A percentile compares a stretch with the other conserved stretches of the same genome.
phyloP scores from a whole-genome alignment of 2,888 invertebrate genomes.

The Melinopterus prodromus region DNA sequence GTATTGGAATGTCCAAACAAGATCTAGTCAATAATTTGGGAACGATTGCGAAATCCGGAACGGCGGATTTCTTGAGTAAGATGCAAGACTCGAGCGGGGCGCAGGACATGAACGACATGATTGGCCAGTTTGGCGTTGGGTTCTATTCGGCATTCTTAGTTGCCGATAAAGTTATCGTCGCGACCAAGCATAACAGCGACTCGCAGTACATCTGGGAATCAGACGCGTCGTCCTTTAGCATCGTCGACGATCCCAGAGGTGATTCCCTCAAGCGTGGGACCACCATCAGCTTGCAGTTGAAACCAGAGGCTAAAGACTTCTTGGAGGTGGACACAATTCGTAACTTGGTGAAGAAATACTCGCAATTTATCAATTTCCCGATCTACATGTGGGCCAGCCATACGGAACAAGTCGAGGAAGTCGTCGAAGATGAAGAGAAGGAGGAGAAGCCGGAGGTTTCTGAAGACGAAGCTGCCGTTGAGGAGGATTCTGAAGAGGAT shows the following conservation, averaged over 20 bases:
- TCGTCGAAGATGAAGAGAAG: constrained; percentile 66
- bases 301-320: constrained; percentile 97
- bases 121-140: constrained; percentile 99
- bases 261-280: constrained; percentile 83
- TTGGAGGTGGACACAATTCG: constrained; percentile 91
- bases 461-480: constrained; percentile 72
- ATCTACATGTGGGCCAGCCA: constrained; percentile 89
- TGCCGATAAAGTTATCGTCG: constrained; percentile 95
- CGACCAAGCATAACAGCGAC: constrained; percentile 94
- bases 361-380: constrained; percentile 99
- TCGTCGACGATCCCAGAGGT: constrained; percentile 94
- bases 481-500: constrained; percentile 70
- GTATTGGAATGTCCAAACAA: constrained; percentile 95
- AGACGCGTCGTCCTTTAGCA: constrained; percentile 88
- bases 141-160: constrained; percentile 98
- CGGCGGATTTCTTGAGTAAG: constrained; percentile 93
- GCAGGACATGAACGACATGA: constrained; percentile 94
- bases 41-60: constrained; percentile 98
- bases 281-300: constrained; percentile 80
- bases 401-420: constrained; percentile 80
- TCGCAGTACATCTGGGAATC: constrained; percentile 98
- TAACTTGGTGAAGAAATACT: constrained; percentile 94
- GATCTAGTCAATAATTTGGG: constrained; percentile 97
- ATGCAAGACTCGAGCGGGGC: constrained; percentile 76
- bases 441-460: constrained; percentile 65